phyloP scores from a whole-genome alignment of 1,140 invertebrate species.

The Diorhabda sublineata region DNA sequence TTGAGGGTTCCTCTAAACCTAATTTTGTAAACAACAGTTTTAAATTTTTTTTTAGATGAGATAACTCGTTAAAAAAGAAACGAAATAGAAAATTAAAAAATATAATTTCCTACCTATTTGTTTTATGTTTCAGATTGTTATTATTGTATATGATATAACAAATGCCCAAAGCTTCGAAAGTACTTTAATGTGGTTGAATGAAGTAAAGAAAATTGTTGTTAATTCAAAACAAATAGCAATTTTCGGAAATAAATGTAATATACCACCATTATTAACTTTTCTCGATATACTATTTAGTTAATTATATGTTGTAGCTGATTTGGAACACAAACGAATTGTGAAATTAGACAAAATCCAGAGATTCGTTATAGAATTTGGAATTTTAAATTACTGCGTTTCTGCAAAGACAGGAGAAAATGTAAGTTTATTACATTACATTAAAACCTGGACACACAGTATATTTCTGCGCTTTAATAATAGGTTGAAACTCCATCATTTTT shows the following conservation, averaged over 20 bases:
- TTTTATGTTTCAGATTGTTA: constrained; percentile 61
- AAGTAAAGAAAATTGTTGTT: constrained; percentile 56
- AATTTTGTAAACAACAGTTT: too few relatives aligned
- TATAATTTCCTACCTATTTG: too few relatives aligned
- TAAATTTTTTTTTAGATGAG: too few relatives aligned
- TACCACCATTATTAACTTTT: not conserved
- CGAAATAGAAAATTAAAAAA: too few relatives aligned
- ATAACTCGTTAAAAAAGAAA: too few relatives aligned
- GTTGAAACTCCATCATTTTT: too few relatives aligned
- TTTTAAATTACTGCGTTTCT: constrained; percentile 74
- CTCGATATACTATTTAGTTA: not conserved
- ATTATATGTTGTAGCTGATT: constrained; percentile 56
- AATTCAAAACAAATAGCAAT: constrained; percentile 63
- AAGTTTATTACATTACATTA: constrained; percentile 36
- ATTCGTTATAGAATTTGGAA: constrained; percentile 71
- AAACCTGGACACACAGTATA: too few relatives aligned
- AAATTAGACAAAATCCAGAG: constrained; percentile 73
- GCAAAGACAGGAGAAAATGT: constrained; percentile 88
- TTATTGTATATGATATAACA: constrained; percentile 85
- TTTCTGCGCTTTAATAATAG: too few relatives aligned
- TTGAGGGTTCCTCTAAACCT: too few relatives aligned
- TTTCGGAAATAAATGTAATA: constrained; percentile 79
- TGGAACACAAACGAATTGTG: constrained; percentile 80
- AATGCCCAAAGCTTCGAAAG: constrained; percentile 77
- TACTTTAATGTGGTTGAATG: constrained; percentile 68